Evolutionary conservation across 2,113 vertebrate genomes (phyloP), one percentile per base, ranked within the genome.

Genomic region (Rissa tridactyla): DNA sequence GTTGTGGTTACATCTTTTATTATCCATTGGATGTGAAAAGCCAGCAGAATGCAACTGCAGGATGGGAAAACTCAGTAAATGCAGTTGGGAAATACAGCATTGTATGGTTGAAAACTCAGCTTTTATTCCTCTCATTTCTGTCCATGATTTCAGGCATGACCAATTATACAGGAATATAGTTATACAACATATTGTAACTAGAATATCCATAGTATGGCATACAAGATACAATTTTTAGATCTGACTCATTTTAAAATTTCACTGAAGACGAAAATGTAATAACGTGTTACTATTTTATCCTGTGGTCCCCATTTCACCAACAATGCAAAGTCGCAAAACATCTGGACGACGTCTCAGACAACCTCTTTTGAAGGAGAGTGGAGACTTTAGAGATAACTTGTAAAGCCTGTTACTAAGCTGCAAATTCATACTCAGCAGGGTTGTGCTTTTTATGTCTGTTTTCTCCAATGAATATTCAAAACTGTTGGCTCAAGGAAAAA

Each of bases 51-150:
- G 73, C 62, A 95, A 95, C 88, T 92, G 71, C 61, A 64, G 73
- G 82, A 95, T 92, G 86, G 87, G 94, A 97, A 93, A 86, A 64
- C 47, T 94, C 73, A 75, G 38, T 90, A 80, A 93, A 89, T 65
- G 62, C 62, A 70, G 18, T 80, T 89, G 79, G 81, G 88, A 96
- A 94, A 91, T 84, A 73, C 57, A 95, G 66, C 81, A 65, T 52
- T 40, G 46, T 79, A 40, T 75, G 46, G 38, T 25, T 84, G 57
- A 89, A 92, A 94, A 84, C 49, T 36, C 70, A 54, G 78, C 65
- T 94, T 91, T 25, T 84, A 27, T 91, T 94, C 76, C 52, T 89
- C 19, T 91, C 20, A 25, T 92, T 89, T 84, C 66, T 83, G 36
- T 82, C 66, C 65, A 13, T n/a, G 40, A 73, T 78, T 95, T 91